phyloP scores from a whole-genome alignment of 2,797 vertebrate species.

The Balearica regulorum region DNA sequence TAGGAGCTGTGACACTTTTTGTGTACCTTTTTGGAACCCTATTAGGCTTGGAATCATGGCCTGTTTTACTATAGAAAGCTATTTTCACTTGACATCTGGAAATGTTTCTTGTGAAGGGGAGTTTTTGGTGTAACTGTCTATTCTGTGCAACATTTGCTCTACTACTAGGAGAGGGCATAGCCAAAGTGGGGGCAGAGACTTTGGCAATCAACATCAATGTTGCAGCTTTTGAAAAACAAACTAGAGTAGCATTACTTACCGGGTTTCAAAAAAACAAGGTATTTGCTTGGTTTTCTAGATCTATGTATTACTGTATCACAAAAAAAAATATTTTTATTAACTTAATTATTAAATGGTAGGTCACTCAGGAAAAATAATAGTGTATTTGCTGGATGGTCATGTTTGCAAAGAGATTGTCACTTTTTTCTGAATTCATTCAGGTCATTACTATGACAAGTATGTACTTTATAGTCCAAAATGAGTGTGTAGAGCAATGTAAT shows the following conservation, averaged over 20 bases:
- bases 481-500: neutral
- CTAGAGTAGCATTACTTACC: neutral
- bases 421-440: neutral
- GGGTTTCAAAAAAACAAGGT: neutral
- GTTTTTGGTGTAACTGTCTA: neutral
- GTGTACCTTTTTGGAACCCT: neutral
- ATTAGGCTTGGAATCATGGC: neutral
- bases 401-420: neutral
- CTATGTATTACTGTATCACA: neutral
- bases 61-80: neutral
- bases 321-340: neutral
- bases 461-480: neutral
- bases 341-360: neutral
- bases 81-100: neutral
- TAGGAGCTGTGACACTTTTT: accelerated
- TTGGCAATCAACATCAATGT: neutral
- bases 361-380: neutral
- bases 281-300: neutral
- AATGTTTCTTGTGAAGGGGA: neutral
- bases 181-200: neutral
- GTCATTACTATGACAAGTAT: neutral
- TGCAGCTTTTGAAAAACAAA: neutral
- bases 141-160: neutral
- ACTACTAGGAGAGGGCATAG: neutral
- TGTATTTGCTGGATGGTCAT: neutral